A percentile compares a stretch with the other conserved stretches of the same genome.
These are phyloP conservation scores for Mechanitis messenoides DNA, from an alignment of 2,888 invertebrate genomes.

Conservation along the genomic window DNA sequence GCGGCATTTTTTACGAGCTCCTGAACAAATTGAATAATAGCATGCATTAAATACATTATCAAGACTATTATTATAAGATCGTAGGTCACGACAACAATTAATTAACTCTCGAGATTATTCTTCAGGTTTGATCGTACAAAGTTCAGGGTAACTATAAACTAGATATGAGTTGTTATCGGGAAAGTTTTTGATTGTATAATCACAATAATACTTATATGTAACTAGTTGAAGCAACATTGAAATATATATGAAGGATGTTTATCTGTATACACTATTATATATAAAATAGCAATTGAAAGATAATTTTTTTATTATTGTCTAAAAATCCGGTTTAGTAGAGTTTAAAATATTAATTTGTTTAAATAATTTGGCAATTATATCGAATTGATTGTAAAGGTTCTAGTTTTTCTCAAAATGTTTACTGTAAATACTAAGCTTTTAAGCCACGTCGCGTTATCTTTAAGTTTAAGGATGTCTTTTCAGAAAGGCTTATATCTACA, in stretches of 20 bases:
- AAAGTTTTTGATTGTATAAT: not conserved
- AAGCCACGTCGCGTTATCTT: too few species aligned
- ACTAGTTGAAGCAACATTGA: not conserved
- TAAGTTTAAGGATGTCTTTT: too few species aligned
- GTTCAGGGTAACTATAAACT: not conserved
- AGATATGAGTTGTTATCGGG: not conserved
- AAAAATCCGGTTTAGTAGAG: too few species aligned
- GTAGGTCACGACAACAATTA: slow-evolving; percentile 14
- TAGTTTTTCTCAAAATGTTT: too few species aligned
- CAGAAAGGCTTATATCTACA: too few species aligned
- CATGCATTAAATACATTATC: not conserved
- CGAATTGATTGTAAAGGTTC: too few species aligned
- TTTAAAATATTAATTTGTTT: too few species aligned
- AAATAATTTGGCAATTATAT: too few species aligned
- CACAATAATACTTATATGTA: not conserved
- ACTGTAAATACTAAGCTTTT: too few species aligned
- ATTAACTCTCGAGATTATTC: slow-evolving; percentile 17
- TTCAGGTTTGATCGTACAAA: not conserved
- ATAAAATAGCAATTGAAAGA: too few species aligned
- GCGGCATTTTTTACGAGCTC: slow-evolving; percentile 57
- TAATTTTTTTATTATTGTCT: too few species aligned
- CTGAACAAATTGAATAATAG: slow-evolving; percentile 42
- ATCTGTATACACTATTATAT: too few species aligned
- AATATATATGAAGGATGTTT: not conserved
- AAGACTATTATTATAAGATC: slow-evolving; percentile 10